These are phyloP conservation scores for Danio kyathit DNA, from an alignment of 2,797 vertebrate species.

Conservation along the genomic window DNA sequence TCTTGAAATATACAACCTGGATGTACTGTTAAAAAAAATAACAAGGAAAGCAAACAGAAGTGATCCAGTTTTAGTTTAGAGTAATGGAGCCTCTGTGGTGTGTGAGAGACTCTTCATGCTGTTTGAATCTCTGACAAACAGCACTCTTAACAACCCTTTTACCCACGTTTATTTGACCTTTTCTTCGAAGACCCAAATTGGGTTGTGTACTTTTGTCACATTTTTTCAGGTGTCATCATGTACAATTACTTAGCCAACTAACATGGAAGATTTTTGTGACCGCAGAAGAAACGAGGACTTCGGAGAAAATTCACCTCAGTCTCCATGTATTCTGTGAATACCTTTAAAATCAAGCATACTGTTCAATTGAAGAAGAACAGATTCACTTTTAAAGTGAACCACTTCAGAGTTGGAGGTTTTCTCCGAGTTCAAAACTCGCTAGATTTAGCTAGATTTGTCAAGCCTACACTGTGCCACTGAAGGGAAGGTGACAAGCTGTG, in stretches of 20 bases:
- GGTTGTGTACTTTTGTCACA: constrained; percentile 32
- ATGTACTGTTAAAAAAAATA: constrained; percentile 77
- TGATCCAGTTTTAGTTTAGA: constrained; percentile 9
- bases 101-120: not conserved
- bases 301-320: constrained; percentile 66
- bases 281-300: constrained; percentile 45
- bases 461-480: constrained; percentile 94
- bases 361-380: constrained; percentile 71
- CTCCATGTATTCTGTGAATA: constrained; percentile 88
- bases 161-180: constrained; percentile 13
- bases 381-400: constrained; percentile 63
- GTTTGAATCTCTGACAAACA: constrained; percentile 43
- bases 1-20: constrained; percentile 77
- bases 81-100: not conserved
- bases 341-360: constrained; percentile 76
- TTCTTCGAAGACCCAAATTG: constrained; percentile 55
- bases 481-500: constrained; percentile 86
- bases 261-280: constrained; percentile 35
- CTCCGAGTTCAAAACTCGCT: constrained; percentile 72
- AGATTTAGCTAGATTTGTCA: constrained; percentile 81
- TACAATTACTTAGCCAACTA: constrained; percentile 25
- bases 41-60: constrained; percentile 60
- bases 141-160: constrained; percentile 47
- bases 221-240: constrained; percentile 40
- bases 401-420: constrained; percentile 37